A percentile compares a stretch with the other conserved stretches of the same genome.
phyloP scores from a whole-genome alignment of 2,797 vertebrate species.

The Choloepus didactylus region DNA sequence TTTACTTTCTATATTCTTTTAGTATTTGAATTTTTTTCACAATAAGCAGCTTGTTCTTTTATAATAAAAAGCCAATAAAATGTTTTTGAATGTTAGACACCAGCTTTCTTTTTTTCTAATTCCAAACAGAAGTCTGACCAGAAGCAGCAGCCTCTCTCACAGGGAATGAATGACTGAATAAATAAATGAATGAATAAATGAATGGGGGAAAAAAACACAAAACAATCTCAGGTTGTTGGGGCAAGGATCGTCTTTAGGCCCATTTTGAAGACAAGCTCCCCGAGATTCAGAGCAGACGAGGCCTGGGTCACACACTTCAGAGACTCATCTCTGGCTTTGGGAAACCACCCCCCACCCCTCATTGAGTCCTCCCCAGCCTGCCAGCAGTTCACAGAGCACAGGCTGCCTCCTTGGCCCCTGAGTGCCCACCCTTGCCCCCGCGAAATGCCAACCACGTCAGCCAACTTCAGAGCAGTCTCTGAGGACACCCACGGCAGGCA shows the following conservation, averaged over 20 bases:
- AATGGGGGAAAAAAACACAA: not conserved
- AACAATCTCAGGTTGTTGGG: not conserved
- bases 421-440: not conserved
- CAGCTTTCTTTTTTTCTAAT: conserved; percentile 3
- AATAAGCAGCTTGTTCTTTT: not conserved
- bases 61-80: not conserved
- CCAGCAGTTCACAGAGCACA: not conserved
- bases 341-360: not conserved
- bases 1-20: not conserved
- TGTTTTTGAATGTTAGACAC: not conserved
- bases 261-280: not conserved
- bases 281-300: not conserved
- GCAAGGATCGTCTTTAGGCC: not conserved
- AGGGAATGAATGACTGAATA: not conserved
- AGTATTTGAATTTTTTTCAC: too few species aligned
- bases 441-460: not conserved
- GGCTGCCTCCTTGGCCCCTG: too few species aligned
- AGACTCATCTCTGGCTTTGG: not conserved
- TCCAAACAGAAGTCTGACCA: not conserved
- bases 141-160: not conserved
- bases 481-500: not conserved
- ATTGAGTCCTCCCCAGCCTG: not conserved
- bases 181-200: not conserved
- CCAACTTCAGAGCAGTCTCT: not conserved
- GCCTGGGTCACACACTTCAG: not conserved